These are phyloP conservation scores for Odontophorus gujanensis DNA, from an alignment of 2,113 vertebrate species.

Conservation along the genomic window DNA sequence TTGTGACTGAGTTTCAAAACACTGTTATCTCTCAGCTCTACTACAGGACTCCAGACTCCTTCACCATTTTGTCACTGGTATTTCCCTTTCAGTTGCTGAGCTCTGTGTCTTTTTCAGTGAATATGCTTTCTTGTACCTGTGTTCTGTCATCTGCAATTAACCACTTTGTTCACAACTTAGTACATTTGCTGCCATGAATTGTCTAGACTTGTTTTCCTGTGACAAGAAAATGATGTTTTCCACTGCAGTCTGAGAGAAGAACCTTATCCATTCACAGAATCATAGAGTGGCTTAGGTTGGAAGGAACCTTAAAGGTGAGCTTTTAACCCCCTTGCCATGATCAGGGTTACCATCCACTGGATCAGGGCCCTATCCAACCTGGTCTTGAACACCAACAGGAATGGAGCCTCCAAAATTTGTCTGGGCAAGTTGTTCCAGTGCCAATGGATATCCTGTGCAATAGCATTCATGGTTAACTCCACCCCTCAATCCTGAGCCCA, in stretches of 20 bases:
- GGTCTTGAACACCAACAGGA: too few species aligned
- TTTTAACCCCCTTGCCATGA: too few species aligned
- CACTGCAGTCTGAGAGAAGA: too few species aligned
- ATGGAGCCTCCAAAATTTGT: neutral
- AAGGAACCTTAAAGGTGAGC: too few species aligned
- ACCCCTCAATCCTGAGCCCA: neutral
- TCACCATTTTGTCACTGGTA: neutral
- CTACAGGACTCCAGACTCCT: neutral
- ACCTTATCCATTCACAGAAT: too few species aligned
- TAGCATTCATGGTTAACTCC: neutral
- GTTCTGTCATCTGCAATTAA: neutral
- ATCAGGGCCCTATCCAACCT: too few species aligned
- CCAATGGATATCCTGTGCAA: neutral
- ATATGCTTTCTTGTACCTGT: neutral
- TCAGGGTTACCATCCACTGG: too few species aligned
- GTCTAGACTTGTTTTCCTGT: too few species aligned
- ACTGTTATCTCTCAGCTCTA: neutral
- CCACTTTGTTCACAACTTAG: fast-evolving
- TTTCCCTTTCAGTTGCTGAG: neutral
- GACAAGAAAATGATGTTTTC: too few species aligned
- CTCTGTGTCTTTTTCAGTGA: neutral
- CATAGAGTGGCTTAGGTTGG: too few species aligned
- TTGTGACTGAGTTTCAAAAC: neutral
- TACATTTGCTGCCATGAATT: neutral
- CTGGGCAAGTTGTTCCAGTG: neutral